Base-by-base conservation (phyloP, 2,888 invertebrate species). In the Cheilosia grossa region DNA sequence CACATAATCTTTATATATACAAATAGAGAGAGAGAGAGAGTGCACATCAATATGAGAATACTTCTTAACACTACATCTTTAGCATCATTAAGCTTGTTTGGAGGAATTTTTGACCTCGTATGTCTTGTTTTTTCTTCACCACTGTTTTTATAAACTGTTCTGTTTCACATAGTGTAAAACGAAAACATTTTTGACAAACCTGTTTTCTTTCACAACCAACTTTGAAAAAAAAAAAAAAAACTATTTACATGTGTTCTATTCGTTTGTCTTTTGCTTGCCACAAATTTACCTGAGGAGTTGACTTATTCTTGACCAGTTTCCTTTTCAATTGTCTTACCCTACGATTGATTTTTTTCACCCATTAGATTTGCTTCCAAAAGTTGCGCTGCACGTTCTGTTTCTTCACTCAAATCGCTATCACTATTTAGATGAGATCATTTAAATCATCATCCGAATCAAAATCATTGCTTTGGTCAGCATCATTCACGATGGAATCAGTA, bases 361-460 rank as follows among this genome's bases (percentile, higher is more conserved):
- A 56, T 56, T 10, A 33, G 17, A 33, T 53, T 53, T 49, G 49
- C 53, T 53, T 53, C 53, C 30, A 30, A 30, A 2, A 30, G 30
- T 30, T 30, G 7, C 30, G 9, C 30, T 30, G 30, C 30, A 30
- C 30, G 2, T 30, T 30, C 30, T 30, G 30, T 30, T 30, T 30
- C 30, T 30, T 30, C 24, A 24, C 24, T 30, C 30, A 30, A 30
- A 30, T 30, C 30, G 30, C 30, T 30, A 9, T 9, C 7, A 9
- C 9, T 30, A 9, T 9, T 30, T 9, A 9, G 30, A 30, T 30
- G 33, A n/a, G n/a, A n/a, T n/a, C n/a, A n/a, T n/a, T n/a, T n/a
- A n/a, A n/a, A n/a, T n/a, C n/a, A 54, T 54, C 54, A 30, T 54
- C 30, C 54, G 30, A 54, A 54, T 54, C 54, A 30, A 30, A 56